Percentiles rank a stretch among this genome's conserved stretches.
phyloP scores from a whole-genome alignment of 2,888 invertebrate genomes.

The Lottia scabra region DNA sequence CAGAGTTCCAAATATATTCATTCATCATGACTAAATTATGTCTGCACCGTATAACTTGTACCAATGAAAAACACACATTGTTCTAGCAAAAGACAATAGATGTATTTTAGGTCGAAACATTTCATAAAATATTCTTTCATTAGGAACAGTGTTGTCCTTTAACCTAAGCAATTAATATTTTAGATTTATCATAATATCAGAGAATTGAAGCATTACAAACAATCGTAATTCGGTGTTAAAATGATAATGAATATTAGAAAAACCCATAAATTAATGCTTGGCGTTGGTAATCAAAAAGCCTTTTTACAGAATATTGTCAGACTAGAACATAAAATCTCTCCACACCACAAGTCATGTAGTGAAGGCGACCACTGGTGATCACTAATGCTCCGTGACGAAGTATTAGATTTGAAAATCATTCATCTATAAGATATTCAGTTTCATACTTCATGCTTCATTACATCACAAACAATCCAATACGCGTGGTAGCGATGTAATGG shows the following conservation, averaged over 20 bases:
- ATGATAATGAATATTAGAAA: not conserved
- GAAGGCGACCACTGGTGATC: not conserved
- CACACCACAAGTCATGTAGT: not conserved
- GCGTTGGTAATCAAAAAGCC: not conserved
- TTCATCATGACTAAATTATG: too few species aligned
- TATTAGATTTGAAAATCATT: not conserved
- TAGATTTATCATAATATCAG: constrained; percentile 5
- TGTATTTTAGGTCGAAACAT: not conserved
- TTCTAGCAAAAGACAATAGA: not conserved
- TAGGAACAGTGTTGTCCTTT: not conserved
- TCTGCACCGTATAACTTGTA: too few species aligned
- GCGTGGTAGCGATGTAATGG: constrained; percentile 2
- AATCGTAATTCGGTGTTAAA: not conserved
- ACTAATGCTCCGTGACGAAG: not conserved
- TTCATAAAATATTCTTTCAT: not conserved
- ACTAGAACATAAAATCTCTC: not conserved
- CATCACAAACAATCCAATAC: not conserved
- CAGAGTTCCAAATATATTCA: too few species aligned
- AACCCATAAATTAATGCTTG: constrained; percentile 4
- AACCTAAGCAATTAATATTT: constrained; percentile 4
- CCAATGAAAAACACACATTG: not conserved
- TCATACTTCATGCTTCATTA: not conserved
- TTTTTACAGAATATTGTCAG: not conserved
- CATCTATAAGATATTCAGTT: not conserved
- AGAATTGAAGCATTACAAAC: not conserved